A percentile compares a stretch with the other conserved stretches of the same genome.
Conservation (phyloP, 2,888 invertebrate genomes). For the Entomobrya proxima region DNA sequence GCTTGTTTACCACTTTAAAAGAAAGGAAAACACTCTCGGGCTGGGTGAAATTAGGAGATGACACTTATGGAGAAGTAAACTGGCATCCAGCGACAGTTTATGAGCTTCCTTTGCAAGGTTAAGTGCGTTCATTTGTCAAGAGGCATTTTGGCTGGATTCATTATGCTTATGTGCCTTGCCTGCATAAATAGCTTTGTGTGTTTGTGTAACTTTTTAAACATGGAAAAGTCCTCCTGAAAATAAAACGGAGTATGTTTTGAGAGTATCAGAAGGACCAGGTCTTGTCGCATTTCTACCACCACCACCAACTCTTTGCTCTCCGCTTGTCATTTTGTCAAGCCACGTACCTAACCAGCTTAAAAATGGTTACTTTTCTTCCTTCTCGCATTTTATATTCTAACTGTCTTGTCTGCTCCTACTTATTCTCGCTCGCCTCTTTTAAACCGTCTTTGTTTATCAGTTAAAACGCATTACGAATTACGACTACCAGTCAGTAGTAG, state of each 20-base stretch:
- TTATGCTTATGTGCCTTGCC: not conserved
- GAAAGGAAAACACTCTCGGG: not conserved
- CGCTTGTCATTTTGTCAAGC: conserved; percentile 54
- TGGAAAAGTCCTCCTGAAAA: not conserved
- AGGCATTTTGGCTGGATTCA: conserved; percentile 14
- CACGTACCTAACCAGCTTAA: conserved; percentile 1
- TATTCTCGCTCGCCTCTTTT: not conserved
- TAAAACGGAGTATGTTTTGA: not conserved
- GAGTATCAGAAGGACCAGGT: not conserved
- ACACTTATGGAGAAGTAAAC: conserved; percentile 65
- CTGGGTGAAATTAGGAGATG: conserved; percentile 62
- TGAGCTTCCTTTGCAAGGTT: conserved; percentile 74
- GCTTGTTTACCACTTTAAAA: conserved; percentile 38
- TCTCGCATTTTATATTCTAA: not conserved
- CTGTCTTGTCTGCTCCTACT: not conserved
- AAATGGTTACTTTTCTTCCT: conserved; percentile 17
- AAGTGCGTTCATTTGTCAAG: conserved; percentile 75
- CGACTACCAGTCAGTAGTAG: not conserved
- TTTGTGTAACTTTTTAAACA: not conserved
- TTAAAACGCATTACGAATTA: not conserved
- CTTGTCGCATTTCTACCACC: not conserved
- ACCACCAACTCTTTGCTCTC: conserved; percentile 13
- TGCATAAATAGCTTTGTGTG: not conserved
- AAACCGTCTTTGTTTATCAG: conserved; percentile 36
- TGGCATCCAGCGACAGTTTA: conserved; percentile 70